Conservation (phyloP, 2,888 invertebrate species). For the Exephanes ischioxanthus region DNA sequence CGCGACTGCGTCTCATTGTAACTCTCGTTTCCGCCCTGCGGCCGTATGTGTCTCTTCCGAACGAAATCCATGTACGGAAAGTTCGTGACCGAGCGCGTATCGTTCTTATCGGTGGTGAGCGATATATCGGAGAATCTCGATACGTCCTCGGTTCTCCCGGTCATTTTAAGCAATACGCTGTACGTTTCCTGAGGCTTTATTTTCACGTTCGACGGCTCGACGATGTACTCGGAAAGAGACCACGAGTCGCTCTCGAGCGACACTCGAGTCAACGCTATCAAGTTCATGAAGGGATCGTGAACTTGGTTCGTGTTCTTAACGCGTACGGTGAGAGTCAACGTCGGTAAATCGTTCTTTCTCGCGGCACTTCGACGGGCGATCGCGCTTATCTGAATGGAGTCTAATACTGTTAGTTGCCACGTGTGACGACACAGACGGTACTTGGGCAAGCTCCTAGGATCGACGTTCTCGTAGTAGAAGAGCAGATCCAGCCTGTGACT, state of each 20-base stretch:
- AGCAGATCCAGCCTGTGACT: conserved; percentile 89
- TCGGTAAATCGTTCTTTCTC: conserved; percentile 82
- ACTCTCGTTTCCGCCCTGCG: conserved; percentile 73
- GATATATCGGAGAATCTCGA: conserved; percentile 83
- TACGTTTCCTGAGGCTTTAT: conserved; percentile 86
- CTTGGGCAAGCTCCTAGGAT: conserved; percentile 82
- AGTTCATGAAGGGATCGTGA: conserved; percentile 87
- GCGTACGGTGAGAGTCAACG: conserved; percentile 89
- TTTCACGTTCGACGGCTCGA: conserved; percentile 81
- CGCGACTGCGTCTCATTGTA: conserved; percentile 68
- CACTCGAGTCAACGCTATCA: conserved; percentile 87
- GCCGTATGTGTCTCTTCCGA: conserved; percentile 82
- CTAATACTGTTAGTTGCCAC: conserved; percentile 88
- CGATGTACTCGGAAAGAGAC: conserved; percentile 85
- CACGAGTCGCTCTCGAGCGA: conserved; percentile 88
- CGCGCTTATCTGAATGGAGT: conserved; percentile 87
- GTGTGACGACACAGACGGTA: conserved; percentile 89
- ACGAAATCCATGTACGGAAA: conserved; percentile 85
- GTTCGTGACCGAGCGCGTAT: conserved; percentile 74
- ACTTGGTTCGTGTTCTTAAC: conserved; percentile 90
- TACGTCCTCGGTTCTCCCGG: conserved; percentile 76
- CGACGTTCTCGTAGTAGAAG: conserved; percentile 90
- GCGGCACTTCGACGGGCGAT: conserved; percentile 86
- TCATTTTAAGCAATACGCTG: conserved; percentile 86
- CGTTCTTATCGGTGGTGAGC: conserved; percentile 75